Evolutionary conservation across 2,888 invertebrate species (phyloP).

Genomic region (Mellilla xanthometata): DNA sequence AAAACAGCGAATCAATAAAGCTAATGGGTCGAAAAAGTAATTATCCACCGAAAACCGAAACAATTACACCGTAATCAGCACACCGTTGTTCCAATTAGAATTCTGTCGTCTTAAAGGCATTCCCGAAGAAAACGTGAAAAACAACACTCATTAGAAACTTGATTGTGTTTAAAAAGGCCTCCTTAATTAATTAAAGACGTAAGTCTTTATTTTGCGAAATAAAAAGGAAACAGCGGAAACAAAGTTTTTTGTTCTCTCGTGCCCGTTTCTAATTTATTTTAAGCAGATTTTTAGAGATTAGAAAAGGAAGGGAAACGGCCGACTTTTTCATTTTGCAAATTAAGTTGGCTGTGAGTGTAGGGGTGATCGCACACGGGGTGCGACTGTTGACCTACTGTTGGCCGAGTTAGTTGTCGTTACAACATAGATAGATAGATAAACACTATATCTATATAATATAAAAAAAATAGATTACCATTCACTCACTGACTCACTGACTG

Average conservation of each 20-base stretch:
- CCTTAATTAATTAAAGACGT: conserved; percentile 59
- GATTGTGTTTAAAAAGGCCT: conserved; percentile 49
- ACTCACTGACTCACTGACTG: too few relatives aligned
- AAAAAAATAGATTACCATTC: too few relatives aligned
- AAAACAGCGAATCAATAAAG: conserved; percentile 31
- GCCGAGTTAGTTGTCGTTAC: too few relatives aligned
- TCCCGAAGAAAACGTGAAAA: conserved; percentile 34
- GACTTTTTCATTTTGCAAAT: conserved; percentile 41
- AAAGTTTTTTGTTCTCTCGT: conserved; percentile 43
- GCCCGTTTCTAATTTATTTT: conserved; percentile 51
- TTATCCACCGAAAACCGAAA: conserved; percentile 28
- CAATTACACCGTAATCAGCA: conserved; percentile 34
- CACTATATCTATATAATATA: too few relatives aligned
- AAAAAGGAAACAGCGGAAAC: conserved; percentile 50
- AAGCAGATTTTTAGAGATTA: conserved; percentile 54
- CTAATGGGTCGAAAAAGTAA: conserved; percentile 31
- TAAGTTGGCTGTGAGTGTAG: conserved; percentile 32
- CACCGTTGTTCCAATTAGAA: conserved; percentile 40
- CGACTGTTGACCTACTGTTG: too few relatives aligned
- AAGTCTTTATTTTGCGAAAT: conserved; percentile 46
- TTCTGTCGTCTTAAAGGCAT: conserved; percentile 32
- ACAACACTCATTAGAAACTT: conserved; percentile 53
- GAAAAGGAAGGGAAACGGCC: conserved; percentile 40
- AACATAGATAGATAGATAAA: too few relatives aligned
- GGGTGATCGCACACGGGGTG: not conserved